A percentile compares a stretch with the other conserved stretches of the same genome.
Conservation (phyloP, 2,888 invertebrate genomes). For the Sinohyriopsis cumingii region DNA sequence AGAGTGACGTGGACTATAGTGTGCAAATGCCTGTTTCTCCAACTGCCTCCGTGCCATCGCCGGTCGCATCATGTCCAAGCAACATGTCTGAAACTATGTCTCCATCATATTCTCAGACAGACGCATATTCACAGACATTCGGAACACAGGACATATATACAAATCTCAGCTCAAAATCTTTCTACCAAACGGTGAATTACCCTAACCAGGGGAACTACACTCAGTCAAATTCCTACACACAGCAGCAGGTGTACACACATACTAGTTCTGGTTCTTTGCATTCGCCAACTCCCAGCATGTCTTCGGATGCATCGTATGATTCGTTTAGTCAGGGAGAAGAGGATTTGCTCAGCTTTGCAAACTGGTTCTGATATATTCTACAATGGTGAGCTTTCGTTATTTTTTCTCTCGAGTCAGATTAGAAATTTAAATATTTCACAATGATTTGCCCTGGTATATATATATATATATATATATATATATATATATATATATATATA, state of each 20-base stretch:
- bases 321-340: constrained; percentile 35
- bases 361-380: constrained; percentile 25
- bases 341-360: constrained; percentile 33
- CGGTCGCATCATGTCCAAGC: no score
- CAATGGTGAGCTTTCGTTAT: neutral
- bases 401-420: neutral
- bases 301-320: constrained; percentile 45
- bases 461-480: no score
- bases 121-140: constrained; percentile 10
- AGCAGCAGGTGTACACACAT: constrained; percentile 16
- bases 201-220: neutral
- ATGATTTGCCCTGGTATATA: no score
- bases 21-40: no score
- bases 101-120: neutral
- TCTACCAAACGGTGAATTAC: neutral
- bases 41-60: no score
- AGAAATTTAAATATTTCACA: no score
- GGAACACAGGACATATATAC: constrained; percentile 2
- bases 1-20: no score
- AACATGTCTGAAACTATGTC: no score
- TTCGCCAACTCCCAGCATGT: constrained; percentile 47
- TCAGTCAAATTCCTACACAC: constrained; percentile 10
- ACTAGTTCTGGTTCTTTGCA: constrained; percentile 34
- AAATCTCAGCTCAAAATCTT: constrained; percentile 2
- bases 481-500: no score